phyloP scores from a whole-genome alignment of 2,888 invertebrate genomes.

The Blastobasis adustella region DNA sequence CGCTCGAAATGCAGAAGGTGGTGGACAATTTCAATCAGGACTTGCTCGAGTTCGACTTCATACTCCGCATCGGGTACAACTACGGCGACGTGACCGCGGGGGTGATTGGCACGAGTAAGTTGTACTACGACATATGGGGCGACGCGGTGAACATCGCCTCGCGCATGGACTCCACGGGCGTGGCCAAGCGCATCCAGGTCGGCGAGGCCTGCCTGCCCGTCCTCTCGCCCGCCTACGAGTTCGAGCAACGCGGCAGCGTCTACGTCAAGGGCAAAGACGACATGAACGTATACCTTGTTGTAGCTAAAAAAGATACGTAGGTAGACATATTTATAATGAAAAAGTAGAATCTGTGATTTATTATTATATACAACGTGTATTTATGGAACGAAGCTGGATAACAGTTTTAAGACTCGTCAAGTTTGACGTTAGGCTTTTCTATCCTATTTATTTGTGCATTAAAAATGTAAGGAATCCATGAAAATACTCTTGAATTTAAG shows the following conservation, averaged over 20 bases:
- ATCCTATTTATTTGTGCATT: constrained; percentile 18
- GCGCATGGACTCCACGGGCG: constrained; percentile 97
- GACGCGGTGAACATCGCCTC: constrained; percentile 98
- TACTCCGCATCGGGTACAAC: constrained; percentile 91
- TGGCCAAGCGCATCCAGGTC: constrained; percentile 88
- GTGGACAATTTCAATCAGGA: constrained; percentile 92
- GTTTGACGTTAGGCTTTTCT: constrained; percentile 4
- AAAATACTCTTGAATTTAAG: constrained; percentile 62
- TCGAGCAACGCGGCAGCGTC: constrained; percentile 94
- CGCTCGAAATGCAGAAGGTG: constrained; percentile 91
- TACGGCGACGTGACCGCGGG: constrained; percentile 97
- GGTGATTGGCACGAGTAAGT: constrained; percentile 95
- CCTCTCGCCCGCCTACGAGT: constrained; percentile 84
- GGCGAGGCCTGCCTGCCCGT: constrained; percentile 84
- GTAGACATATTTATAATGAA: constrained; percentile 28
- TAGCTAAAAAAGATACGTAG: constrained; percentile 68
- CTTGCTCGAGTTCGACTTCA: constrained; percentile 91
- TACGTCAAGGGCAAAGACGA: constrained; percentile 97
- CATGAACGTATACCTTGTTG: constrained; percentile 91
- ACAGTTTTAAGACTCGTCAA: constrained; percentile 7
- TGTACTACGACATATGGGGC: constrained; percentile 99
- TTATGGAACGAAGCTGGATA: constrained; percentile 22
- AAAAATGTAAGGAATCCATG: constrained; percentile 33
- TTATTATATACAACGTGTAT: constrained; percentile 45
- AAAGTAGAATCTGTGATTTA: constrained; percentile 71